Evolutionary conservation across 2,888 invertebrate genomes (phyloP), one percentile per base, ranked within the genome.

Genomic region (Allacma fusca): DNA sequence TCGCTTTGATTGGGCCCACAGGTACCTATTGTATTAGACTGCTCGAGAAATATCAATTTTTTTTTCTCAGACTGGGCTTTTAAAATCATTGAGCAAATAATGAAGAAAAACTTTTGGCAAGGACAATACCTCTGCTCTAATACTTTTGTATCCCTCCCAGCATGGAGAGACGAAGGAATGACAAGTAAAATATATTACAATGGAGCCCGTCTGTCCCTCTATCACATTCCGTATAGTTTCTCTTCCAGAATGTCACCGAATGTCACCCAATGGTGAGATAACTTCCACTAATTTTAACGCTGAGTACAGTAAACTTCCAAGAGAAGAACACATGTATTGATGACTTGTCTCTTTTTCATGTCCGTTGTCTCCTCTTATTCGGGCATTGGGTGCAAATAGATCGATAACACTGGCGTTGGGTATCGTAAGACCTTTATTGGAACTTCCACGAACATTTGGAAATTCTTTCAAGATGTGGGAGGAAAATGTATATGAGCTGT

Each of bases 51-150:
- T 19, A 12, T 50, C 16, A 13, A 13, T 9, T 50, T 13, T 19
- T 50, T 50, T n/a, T 50, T 16, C 50, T 9, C 9, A 7, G 34
- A 34, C 50, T 50, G 7, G 9, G 9, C 50, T 50, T 50, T 50
- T 50, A 50, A 50, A 50, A 50, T 50, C 50, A 50, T 50, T 13
- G 50, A 16, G 19, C 50, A 19, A 50, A 50, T 50, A 16, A 50
- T 50, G 50, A 50, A 50, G 50, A 50, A 5, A 50, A 50, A 50
- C 50, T 50, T 50, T 50, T 50, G 5, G 50, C 50, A 50, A n/a
- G 50, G 50, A 50, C 50, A 50, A 50, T 13, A 40, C 50, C 50
- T 50, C 2, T 13, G n/a, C 50, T 16, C 50, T 50, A 13, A 19
- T 50, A 50, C 50, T 50, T 50, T 50, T 50, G 9, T 50, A 50